These are phyloP conservation scores for Paratilapia polleni DNA, from an alignment of 2,113 vertebrate genomes.

Conservation along the genomic window DNA sequence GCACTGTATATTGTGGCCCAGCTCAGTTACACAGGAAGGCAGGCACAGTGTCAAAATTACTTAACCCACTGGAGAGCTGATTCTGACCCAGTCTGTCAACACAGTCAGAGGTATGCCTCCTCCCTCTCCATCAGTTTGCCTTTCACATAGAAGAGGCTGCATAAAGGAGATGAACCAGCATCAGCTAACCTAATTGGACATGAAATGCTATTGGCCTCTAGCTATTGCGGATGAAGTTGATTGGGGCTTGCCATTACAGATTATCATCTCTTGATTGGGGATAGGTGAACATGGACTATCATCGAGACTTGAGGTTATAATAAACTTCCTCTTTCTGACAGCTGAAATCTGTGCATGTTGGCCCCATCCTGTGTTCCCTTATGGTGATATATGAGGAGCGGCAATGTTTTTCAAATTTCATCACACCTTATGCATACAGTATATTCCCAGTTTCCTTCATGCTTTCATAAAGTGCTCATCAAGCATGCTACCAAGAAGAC, in stretches of 20 bases:
- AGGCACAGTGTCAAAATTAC: conserved; percentile 63
- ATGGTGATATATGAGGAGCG: conserved; percentile 7
- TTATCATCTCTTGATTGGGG: conserved; percentile 64
- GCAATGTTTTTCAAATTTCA: conserved; percentile 7
- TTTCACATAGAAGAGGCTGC: conserved; percentile 44
- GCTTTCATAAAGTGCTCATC: conserved; percentile 37
- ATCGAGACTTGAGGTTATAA: conserved; percentile 32
- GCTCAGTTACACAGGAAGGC: conserved; percentile 46
- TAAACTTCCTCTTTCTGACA: conserved; percentile 33
- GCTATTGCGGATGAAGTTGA: conserved; percentile 70
- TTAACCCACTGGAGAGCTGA: conserved; percentile 64
- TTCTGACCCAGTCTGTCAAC: conserved; percentile 69
- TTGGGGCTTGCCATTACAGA: conserved; percentile 72
- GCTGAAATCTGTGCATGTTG: conserved; percentile 39
- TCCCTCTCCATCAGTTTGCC: conserved; percentile 41
- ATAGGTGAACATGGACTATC: conserved; percentile 55
- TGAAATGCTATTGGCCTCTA: conserved; percentile 77
- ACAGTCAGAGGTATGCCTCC: conserved; percentile 48
- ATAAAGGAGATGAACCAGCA: conserved; percentile 48
- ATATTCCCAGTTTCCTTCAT: conserved; percentile 6
- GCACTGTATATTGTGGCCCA: conserved; percentile 36
- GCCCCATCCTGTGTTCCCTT: conserved; percentile 36
- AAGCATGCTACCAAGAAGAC: conserved; percentile 29
- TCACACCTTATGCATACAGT: background rate
- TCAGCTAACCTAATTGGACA: conserved; percentile 75